Conservation (phyloP, 2,113 vertebrate genomes). For the Cricetomys ansorgei region DNA sequence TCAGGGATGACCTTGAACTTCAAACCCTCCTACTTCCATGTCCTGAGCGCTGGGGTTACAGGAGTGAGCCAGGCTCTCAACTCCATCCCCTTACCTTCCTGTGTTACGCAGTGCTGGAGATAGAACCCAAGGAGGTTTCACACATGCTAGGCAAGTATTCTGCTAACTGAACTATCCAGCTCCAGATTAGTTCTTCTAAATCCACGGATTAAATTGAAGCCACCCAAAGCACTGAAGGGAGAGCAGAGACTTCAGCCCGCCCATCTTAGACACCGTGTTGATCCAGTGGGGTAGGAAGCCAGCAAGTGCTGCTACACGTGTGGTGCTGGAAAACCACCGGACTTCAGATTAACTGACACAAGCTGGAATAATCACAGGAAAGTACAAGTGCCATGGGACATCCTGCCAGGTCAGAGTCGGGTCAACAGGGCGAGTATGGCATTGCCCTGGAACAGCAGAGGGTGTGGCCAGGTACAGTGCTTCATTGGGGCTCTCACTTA, state of each 20-base stretch:
- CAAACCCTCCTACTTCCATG: neutral
- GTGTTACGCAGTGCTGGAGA: too few relatives aligned
- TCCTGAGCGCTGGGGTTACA: neutral
- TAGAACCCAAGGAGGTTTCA: neutral
- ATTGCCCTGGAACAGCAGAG: neutral
- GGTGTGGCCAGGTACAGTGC: accelerated
- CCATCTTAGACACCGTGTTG: neutral
- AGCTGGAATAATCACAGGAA: neutral
- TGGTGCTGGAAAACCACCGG: neutral
- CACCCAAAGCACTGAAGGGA: neutral
- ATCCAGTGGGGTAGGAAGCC: neutral
- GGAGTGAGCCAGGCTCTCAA: neutral
- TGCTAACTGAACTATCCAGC: too few relatives aligned
- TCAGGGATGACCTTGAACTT: neutral
- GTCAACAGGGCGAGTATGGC: neutral
- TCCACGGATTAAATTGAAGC: neutral
- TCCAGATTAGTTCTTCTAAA: neutral
- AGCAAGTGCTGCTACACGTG: accelerated
- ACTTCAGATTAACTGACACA: neutral
- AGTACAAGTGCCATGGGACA: neutral
- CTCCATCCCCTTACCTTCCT: too few relatives aligned
- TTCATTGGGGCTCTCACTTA: conserved; percentile 86
- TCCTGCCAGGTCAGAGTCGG: neutral
- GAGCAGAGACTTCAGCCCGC: neutral
- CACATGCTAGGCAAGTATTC: neutral